Conservation (phyloP, 2,113 vertebrate species). For the Hiodon alosoides region DNA sequence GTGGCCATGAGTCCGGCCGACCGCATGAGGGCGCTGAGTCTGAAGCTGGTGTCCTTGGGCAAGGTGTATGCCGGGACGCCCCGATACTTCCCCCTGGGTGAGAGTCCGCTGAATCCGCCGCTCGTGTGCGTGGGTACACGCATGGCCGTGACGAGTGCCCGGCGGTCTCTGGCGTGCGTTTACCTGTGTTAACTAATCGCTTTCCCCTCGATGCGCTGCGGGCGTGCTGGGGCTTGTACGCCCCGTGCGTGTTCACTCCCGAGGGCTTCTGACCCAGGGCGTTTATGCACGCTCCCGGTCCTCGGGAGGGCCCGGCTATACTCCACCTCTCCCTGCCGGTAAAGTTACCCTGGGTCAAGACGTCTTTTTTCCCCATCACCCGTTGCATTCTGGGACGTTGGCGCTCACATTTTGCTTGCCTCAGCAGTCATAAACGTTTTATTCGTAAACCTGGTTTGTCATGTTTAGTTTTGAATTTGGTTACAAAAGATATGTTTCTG, state of each 20-base stretch:
- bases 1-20: slow-evolving; percentile 75
- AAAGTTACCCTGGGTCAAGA: too few relatives aligned
- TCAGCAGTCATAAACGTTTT: too few relatives aligned
- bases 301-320: neutral
- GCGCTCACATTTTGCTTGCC: too few relatives aligned
- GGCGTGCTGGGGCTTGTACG: neutral
- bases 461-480: too few relatives aligned
- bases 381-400: neutral
- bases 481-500: too few relatives aligned
- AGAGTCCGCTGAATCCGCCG: slow-evolving; percentile 21
- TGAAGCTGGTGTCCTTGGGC: slow-evolving; percentile 88
- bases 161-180: neutral
- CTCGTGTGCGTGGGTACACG: neutral
- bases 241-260: neutral
- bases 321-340: too few relatives aligned
- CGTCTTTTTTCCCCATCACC: neutral
- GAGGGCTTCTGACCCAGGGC: neutral
- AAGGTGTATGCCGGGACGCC: slow-evolving; percentile 88
- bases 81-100: slow-evolving; percentile 93
- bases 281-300: neutral
- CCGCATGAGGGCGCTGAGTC: slow-evolving; percentile 84
- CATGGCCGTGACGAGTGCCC: neutral
- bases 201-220: too few relatives aligned
- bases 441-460: too few relatives aligned
- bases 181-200: neutral